A percentile compares a stretch with the other conserved stretches of the same genome.
These are phyloP conservation scores for Dipodomys spectabilis DNA, from an alignment of 2,113 vertebrate genomes.

Conservation along the genomic window DNA sequence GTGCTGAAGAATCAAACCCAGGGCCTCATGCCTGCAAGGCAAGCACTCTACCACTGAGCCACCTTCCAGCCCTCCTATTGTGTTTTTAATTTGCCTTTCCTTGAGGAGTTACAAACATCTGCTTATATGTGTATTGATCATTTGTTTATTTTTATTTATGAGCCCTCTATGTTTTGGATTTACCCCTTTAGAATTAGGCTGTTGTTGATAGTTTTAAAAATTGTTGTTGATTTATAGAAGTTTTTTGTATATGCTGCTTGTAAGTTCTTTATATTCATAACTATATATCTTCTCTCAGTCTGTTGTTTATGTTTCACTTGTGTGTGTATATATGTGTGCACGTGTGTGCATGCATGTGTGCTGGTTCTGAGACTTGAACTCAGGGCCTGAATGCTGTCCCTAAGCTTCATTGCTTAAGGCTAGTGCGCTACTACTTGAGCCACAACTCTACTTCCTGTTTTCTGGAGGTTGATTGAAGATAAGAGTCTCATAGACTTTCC, in stretches of 20 bases:
- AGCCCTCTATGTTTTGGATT: neutral
- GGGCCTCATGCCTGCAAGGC: too few relatives aligned
- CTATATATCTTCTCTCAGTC: neutral
- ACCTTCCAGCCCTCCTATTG: neutral
- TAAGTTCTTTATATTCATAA: neutral
- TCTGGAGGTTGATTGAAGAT: too few relatives aligned
- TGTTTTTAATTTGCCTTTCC: slow-evolving; percentile 19
- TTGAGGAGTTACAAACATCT: slow-evolving; percentile 3
- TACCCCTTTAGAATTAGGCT: neutral
- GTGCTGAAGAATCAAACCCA: too few relatives aligned
- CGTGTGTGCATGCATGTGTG: too few relatives aligned
- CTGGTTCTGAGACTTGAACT: too few relatives aligned
- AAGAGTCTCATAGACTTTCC: too few relatives aligned
- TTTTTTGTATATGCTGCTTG: neutral
- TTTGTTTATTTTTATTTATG: neutral
- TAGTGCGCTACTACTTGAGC: too few relatives aligned
- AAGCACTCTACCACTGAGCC: too few relatives aligned
- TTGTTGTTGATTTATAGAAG: neutral
- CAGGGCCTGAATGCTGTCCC: too few relatives aligned
- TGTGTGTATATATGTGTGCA: too few relatives aligned
- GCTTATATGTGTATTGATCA: neutral
- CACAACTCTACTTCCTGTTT: too few relatives aligned
- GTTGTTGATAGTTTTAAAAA: neutral
- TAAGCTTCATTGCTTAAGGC: too few relatives aligned
- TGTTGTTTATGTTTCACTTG: neutral